Conservation (phyloP, 2,888 invertebrate genomes). For the Ephialtes manifestator region DNA sequence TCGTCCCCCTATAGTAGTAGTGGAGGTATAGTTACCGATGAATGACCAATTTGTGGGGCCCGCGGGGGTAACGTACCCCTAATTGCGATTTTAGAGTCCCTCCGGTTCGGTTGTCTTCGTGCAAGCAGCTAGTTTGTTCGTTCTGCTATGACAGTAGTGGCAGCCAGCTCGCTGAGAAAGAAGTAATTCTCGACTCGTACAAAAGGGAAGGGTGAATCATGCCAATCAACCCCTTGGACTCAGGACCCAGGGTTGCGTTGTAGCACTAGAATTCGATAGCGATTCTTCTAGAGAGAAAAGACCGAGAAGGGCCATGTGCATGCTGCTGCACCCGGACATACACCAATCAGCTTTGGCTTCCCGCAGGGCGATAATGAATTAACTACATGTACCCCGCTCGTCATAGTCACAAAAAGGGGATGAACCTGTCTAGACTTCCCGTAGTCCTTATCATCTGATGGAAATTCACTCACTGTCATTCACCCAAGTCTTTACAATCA, state of each 20-base stretch:
- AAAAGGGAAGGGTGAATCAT: conserved; percentile 73
- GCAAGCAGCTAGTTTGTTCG: conserved; percentile 18
- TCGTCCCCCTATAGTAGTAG: conserved; percentile 10
- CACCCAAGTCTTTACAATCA: conserved; percentile 26
- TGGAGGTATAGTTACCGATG: conserved; percentile 63
- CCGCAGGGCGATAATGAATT: conserved; percentile 77
- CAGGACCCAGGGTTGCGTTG: conserved; percentile 54
- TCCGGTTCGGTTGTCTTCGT: conserved; percentile 44
- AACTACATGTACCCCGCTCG: conserved; percentile 72
- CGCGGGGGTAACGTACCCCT: conserved; percentile 59
- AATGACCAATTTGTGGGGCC: conserved; percentile 73
- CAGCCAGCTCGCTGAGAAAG: conserved; percentile 69
- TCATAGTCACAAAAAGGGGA: conserved; percentile 27
- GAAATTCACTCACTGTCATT: conserved; percentile 41
- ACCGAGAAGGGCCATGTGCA: conserved; percentile 39
- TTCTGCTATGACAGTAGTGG: conserved; percentile 17
- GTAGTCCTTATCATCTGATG: neutral
- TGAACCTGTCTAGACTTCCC: neutral
- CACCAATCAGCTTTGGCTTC: conserved; percentile 53
- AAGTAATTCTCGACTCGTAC: conserved; percentile 73
- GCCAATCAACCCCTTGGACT: conserved; percentile 74
- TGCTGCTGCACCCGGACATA: conserved; percentile 34
- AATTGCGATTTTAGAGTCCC: conserved; percentile 75
- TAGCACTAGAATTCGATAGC: conserved; percentile 48
- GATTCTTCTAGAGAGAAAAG: conserved; percentile 51